These are phyloP conservation scores for honey bee (Apis mellifera) DNA, from an alignment of 1,140 invertebrate genomes.

Conservation along the genomic window Amel_HAv3.1 CM009936.2:6664001-6664500, in stretches of 20 bases:
- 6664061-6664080: constrained; percentile 44
- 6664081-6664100: constrained; percentile 49
- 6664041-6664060: constrained; percentile 14
- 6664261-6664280: constrained; percentile 45
- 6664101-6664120: constrained; percentile 49
- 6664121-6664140: constrained; percentile 73
- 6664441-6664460: too few species aligned
- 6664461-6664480: too few species aligned
- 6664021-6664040: not conserved
- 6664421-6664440: too few species aligned
- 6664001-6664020: not conserved
- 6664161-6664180: constrained; percentile 66
- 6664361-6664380: too few species aligned
- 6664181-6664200: constrained; percentile 64
- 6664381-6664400: too few species aligned
- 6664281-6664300: not conserved
- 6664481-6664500: too few species aligned
- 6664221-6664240: constrained; percentile 32
- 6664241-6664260: constrained; percentile 37
- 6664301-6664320: not conserved
- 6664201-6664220: constrained; percentile 67
- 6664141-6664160: constrained; percentile 72
- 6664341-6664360: not conserved
- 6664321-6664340: too few species aligned
- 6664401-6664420: too few species aligned